phyloP scores from a whole-genome alignment of 2,888 invertebrate species.

The Sphaerophoria taeniata region DNA sequence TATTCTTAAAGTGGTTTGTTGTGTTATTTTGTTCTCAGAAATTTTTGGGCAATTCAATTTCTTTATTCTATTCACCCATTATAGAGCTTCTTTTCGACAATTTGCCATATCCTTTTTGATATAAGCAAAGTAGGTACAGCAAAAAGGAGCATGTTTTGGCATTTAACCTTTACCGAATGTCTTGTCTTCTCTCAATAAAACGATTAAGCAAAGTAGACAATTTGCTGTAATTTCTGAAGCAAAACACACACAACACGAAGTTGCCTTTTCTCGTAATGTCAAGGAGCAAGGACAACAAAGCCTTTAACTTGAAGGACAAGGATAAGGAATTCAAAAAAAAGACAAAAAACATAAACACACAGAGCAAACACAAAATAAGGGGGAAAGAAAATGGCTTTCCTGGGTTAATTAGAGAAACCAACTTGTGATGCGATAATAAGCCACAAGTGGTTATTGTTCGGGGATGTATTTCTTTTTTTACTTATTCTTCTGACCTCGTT shows the following conservation, averaged over 20 bases:
- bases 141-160: not conserved
- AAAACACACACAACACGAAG: not conserved
- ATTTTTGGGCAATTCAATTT: no score
- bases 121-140: not conserved
- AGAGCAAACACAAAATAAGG: not conserved
- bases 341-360: no score
- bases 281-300: slow-evolving; percentile 34
- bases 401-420: slow-evolving; percentile 58
- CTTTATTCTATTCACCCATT: no score
- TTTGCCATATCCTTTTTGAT: no score
- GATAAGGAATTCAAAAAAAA: not conserved
- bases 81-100: no score
- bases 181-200: slow-evolving; percentile 14
- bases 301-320: not conserved
- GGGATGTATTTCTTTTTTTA: not conserved
- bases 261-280: slow-evolving; percentile 3
- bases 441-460: not conserved
- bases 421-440: not conserved
- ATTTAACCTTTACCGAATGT: slow-evolving; percentile 26
- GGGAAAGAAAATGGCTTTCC: slow-evolving; percentile 33
- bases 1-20: no score
- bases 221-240: not conserved
- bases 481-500: slow-evolving; percentile 13
- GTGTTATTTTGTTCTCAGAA: no score
- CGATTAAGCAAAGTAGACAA: slow-evolving; percentile 4